Conservation (phyloP, 2,113 vertebrate species). For the Pseudopipra pipra region DNA sequence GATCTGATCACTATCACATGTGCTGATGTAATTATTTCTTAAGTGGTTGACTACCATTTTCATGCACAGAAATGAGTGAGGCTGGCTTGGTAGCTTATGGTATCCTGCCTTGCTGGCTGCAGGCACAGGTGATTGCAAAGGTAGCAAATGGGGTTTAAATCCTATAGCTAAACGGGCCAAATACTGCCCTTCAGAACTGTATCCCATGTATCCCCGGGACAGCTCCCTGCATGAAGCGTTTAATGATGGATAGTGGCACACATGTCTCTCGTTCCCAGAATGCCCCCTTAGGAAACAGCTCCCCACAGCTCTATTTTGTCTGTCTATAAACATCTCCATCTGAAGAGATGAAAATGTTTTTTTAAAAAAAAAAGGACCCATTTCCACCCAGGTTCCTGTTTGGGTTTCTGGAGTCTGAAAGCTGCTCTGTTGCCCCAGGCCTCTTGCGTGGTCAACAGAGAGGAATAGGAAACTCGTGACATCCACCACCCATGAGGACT, state of each 20-base stretch:
- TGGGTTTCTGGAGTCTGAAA: neutral
- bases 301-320: neutral
- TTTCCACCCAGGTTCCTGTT: neutral
- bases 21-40: neutral
- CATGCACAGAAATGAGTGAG: neutral
- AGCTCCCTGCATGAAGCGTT: neutral
- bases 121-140: neutral
- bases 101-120: neutral
- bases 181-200: neutral
- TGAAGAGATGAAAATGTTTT: neutral
- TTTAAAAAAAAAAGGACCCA: neutral
- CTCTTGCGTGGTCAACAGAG: neutral
- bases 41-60: neutral
- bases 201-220: neutral
- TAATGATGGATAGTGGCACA: neutral
- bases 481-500: neutral
- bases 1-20: neutral
- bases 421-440: neutral
- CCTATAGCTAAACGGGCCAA: neutral
- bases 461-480: neutral
- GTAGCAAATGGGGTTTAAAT: neutral
- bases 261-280: rapidly evolving
- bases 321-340: neutral
- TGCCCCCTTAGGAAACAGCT: neutral
- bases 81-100: neutral